Evolutionary conservation across 2,888 invertebrate genomes (phyloP), one percentile per base, ranked within the genome.

Genomic region (Pollenia amentaria): DNA sequence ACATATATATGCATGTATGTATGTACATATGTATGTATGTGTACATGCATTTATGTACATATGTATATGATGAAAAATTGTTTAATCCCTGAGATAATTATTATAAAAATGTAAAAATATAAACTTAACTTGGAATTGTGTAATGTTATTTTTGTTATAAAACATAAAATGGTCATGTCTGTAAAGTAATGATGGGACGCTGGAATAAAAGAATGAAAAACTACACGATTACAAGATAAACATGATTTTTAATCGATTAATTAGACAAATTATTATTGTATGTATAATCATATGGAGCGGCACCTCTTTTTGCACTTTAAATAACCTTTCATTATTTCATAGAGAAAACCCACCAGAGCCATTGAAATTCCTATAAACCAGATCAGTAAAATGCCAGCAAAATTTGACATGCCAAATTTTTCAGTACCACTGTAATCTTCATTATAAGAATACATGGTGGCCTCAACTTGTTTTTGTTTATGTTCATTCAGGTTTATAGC

Each of bases 301-400:
- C 57, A 18, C 0, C 21, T 14, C 16, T 62, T 44, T 55, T 48
- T 72, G n/a, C 55, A 65, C 40, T 85, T 16, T 4, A 73, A 65
- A 38, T 79, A 64, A 64, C 73, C 11, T 7, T 51, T 9, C 16
- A 84, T n/a, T 9, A 88, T 1, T 81, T 92, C 92, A 8, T 57
- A 85, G 12, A 89, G 2, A 83, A 93, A 93, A 1, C 72, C 87
- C 1, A 89, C n/a, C 3, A 83, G 38, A 1, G 92, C 89, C 7
- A 89, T 21, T 12, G 78, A 42, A 7, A 89, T 87, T 21, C 93
- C 92, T 60, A 92, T 44, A 11, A 92, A 82, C 91, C 92, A 92
- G 62, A 93, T 87, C 12, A 91, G 65, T 29, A 93, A 78, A 4
- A 92, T 91, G 29, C 92, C 92, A 0, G 89, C 91, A 88, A 93